Evolutionary conservation across 1,140 invertebrate species (phyloP), one percentile per base, ranked within the genome.

Genomic region (Lucilia cuprina): DNA sequence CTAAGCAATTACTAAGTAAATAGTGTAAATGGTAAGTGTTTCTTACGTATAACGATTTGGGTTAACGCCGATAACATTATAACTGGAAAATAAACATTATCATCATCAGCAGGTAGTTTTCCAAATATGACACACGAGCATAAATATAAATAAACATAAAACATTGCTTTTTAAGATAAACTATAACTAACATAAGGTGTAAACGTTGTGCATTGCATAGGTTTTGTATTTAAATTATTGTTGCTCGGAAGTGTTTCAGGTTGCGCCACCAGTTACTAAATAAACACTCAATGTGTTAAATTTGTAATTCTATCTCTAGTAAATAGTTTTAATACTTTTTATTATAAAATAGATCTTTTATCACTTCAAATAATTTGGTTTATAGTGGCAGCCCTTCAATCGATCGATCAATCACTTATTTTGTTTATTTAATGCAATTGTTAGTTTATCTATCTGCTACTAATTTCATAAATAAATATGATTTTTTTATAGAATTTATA

Each of bases 381-480:
- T 60, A 13, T 12, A 7, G n/a, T 55, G 17, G 55, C 55, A 60
- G 55, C 8, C n/a, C 74, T 10, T 10, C 47, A 30, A 82, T 82
- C 82, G 13, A 82, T 82, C 82, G 82, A 82, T 82, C 82, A 82
- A 82, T 82, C 82, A 82, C 82, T 60, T 82, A 21, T 65, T 82
- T 34, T 82, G 82, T 82, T 82, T 65, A 65, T 60, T 77, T 41
- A 70, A 60, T 82, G 50, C 50, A 55, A 82, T 82, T 65, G 47
- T n/a, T 70, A 49, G 41, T 50, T 82, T 82, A 41, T 41, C 55
- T 30, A 30, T 60, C n/a, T 0, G 13, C 55, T 17, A 82, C 55
- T 82, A 82, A 82, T 82, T 82, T 82, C 55, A 65, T 25, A 82
- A 82, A 82, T 82, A 82, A 65, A 82, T 25, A 82, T 82, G n/a